phyloP scores from a whole-genome alignment of 2,113 vertebrate genomes.

The Nibea albiflora region DNA sequence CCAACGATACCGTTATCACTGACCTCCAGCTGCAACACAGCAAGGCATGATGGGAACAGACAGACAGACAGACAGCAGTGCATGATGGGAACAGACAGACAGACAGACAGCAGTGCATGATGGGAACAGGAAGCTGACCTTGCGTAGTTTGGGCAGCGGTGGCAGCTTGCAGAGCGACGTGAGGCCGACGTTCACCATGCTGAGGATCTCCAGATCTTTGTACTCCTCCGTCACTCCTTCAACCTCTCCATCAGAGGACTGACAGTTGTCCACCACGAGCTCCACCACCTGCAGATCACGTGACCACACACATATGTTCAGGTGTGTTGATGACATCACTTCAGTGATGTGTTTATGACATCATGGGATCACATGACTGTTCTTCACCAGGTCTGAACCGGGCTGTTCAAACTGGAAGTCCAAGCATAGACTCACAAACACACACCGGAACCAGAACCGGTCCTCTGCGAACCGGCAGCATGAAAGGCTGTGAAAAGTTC shows the following conservation, averaged over 20 bases:
- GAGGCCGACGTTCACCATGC: conserved; percentile 94
- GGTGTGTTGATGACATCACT: too few species aligned
- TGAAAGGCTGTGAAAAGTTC: too few species aligned
- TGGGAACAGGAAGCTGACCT: conserved; percentile 83
- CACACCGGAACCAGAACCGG: too few species aligned
- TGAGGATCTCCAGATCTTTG: conserved; percentile 93
- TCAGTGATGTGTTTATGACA: too few species aligned
- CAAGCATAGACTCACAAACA: too few species aligned
- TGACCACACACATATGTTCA: too few species aligned
- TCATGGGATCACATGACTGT: too few species aligned
- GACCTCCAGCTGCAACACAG: conserved; percentile 85
- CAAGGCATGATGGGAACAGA: too few species aligned
- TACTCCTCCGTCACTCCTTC: conserved; percentile 96
- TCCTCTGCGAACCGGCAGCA: too few species aligned
- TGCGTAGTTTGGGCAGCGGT: conserved; percentile 93
- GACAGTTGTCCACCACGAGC: conserved; percentile 94
- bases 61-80: neutral
- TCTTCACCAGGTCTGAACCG: too few species aligned
- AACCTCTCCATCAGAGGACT: conserved; percentile 92
- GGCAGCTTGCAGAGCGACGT: conserved; percentile 93
- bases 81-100: conserved; percentile 1
- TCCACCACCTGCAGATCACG: conserved; percentile 86
- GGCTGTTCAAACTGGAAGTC: too few species aligned
- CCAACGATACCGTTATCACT: conserved; percentile 88
- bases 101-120: neutral